Conservation (phyloP, 2,113 vertebrate genomes). For the Actenoides hombroni region DNA sequence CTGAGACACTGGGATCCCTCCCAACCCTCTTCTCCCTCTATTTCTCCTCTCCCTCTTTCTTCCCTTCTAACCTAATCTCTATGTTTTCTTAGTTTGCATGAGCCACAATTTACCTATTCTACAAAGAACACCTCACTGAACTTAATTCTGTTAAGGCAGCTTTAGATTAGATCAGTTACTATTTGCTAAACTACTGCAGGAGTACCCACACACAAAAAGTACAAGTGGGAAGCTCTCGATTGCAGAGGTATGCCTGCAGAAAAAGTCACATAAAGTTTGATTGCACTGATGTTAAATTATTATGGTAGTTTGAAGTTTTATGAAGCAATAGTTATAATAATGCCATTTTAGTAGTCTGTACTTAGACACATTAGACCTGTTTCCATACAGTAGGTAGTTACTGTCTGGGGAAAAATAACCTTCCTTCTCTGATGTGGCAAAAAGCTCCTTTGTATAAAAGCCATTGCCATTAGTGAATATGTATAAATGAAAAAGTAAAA, state of each 20-base stretch:
- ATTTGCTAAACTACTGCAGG: constrained; percentile 79
- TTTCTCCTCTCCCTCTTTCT: background rate
- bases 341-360: background rate
- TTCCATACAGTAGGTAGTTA: background rate
- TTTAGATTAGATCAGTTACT: constrained; percentile 70
- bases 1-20: background rate
- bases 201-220: constrained; percentile 69
- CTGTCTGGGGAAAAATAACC: background rate
- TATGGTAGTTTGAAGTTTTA: constrained; percentile 8
- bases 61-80: background rate
- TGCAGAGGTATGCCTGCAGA: background rate
- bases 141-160: constrained; percentile 74
- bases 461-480: background rate
- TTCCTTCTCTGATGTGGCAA: background rate
- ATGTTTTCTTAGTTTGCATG: constrained; percentile 51
- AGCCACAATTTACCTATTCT: constrained; percentile 72
- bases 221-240: background rate
- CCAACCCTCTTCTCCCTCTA: background rate
- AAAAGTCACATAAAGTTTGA: constrained; percentile 16
- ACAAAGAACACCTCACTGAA: constrained; percentile 70
- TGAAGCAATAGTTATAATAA: constrained; percentile 1
- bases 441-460: background rate
- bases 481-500: constrained; percentile 2
- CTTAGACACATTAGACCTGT: background rate
- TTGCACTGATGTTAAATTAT: constrained; percentile 15